A percentile compares a stretch with the other conserved stretches of the same genome.
Evolutionary conservation across 2,888 invertebrate species (phyloP).

Genomic region (Scaptomyza cyrtandrae): DNA sequence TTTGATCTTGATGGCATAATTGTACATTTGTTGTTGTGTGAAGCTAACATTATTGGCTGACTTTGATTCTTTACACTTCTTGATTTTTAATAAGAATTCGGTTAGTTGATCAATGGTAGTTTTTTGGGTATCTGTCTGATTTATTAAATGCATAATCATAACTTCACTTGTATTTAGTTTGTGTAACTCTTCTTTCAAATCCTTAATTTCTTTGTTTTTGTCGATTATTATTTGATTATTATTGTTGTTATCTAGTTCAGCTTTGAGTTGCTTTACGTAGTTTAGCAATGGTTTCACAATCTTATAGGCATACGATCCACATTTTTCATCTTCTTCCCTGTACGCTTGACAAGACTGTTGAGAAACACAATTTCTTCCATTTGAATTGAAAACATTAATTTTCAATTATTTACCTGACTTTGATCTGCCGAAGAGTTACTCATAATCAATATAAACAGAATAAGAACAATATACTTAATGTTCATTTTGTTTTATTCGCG

Average conservation of each 20-base stretch:
- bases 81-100: too few species aligned
- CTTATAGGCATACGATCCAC: neutral
- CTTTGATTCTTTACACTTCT: too few species aligned
- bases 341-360: neutral
- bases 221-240: neutral
- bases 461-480: too few species aligned
- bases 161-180: too few species aligned
- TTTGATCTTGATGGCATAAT: too few species aligned
- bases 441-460: neutral
- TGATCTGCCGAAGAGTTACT: neutral
- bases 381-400: neutral
- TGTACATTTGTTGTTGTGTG: too few species aligned
- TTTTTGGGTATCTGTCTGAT: too few species aligned
- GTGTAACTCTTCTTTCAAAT: neutral
- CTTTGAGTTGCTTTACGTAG: neutral
- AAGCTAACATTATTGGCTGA: too few species aligned
- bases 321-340: too few species aligned
- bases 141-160: too few species aligned
- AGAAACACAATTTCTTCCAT: neutral
- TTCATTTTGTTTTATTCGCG: too few species aligned
- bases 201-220: neutral
- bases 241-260: neutral
- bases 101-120: too few species aligned
- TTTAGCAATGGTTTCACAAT: neutral
- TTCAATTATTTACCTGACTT: neutral